phyloP scores from a whole-genome alignment of 2,888 invertebrate species.

The Zootermopsis nevadensis region DNA sequence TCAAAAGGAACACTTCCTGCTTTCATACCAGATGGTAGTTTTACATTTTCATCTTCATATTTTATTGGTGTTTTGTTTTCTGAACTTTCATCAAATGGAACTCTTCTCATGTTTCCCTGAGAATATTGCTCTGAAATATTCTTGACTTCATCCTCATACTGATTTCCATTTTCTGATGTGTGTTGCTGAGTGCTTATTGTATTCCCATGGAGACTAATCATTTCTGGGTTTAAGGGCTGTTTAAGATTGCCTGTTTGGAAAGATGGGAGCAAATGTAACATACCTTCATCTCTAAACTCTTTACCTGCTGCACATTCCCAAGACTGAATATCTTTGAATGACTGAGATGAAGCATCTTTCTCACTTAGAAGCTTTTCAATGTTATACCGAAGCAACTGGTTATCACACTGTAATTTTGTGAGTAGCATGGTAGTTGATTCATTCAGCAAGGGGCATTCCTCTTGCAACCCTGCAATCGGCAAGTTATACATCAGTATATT shows the following conservation, averaged over 20 bases:
- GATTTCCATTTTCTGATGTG: neutral
- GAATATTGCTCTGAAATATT: neutral
- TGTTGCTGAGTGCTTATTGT: neutral
- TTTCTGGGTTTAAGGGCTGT: neutral
- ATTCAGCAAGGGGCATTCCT: slow-evolving; percentile 30
- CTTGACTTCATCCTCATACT: neutral
- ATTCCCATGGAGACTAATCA: neutral
- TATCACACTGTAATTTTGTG: slow-evolving; percentile 24
- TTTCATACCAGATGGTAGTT: neutral
- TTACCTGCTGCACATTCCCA: neutral
- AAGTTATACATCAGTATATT: neutral
- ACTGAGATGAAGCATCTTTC: neutral
- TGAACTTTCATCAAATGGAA: neutral
- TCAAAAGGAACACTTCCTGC: neutral
- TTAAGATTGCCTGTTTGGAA: neutral
- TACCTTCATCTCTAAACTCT: neutral
- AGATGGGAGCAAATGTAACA: neutral
- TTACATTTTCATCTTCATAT: neutral
- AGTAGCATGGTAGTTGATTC: neutral
- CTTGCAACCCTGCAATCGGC: slow-evolving; percentile 15
- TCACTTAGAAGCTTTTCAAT: neutral
- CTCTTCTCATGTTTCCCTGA: neutral
- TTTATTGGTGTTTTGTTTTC: neutral
- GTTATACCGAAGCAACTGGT: neutral
- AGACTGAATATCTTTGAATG: neutral